Evolutionary conservation across 2,797 vertebrate species (phyloP).

Genomic region (Hybognathus amarus): DNA sequence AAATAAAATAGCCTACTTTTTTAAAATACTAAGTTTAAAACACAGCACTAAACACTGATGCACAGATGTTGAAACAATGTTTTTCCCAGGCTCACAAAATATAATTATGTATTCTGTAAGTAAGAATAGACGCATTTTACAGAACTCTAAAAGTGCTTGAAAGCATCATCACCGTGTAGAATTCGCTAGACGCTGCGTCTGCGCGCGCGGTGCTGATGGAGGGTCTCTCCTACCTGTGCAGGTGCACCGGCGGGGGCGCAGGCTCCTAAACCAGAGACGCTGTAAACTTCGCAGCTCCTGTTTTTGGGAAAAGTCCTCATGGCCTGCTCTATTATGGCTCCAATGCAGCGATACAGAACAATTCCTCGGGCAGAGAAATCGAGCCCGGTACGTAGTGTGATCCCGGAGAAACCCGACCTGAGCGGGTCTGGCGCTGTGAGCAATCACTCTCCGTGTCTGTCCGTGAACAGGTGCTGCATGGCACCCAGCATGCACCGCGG

Average conservation of each 20-base stretch:
- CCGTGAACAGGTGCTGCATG: slow-evolving; percentile 77
- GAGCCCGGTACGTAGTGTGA: slow-evolving; percentile 66
- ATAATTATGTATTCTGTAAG: background rate
- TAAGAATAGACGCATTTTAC: background rate
- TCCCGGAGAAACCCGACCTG: slow-evolving; percentile 75
- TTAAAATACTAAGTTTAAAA: background rate
- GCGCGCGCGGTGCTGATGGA: slow-evolving; percentile 30
- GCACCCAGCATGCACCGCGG: slow-evolving; percentile 82
- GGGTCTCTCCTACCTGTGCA: slow-evolving; percentile 74
- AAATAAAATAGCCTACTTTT: background rate
- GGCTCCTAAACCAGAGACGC: slow-evolving; percentile 73
- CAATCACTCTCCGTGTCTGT: slow-evolving; percentile 75
- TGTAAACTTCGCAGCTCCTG: slow-evolving; percentile 81
- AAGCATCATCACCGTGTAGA: background rate
- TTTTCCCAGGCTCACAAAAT: background rate
- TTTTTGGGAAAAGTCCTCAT: slow-evolving; percentile 82
- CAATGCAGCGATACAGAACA: slow-evolving; percentile 71
- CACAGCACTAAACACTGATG: background rate
- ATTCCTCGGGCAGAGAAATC: slow-evolving; percentile 72
- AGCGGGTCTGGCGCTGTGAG: slow-evolving; percentile 70
- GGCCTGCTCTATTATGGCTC: slow-evolving; percentile 75
- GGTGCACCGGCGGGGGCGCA: slow-evolving; percentile 56
- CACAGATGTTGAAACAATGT: background rate
- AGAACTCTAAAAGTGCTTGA: background rate
- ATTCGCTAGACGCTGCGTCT: background rate